These are phyloP conservation scores for Amazona vittata DNA, from an alignment of 2,113 vertebrate genomes.

Conservation along the genomic window DNA sequence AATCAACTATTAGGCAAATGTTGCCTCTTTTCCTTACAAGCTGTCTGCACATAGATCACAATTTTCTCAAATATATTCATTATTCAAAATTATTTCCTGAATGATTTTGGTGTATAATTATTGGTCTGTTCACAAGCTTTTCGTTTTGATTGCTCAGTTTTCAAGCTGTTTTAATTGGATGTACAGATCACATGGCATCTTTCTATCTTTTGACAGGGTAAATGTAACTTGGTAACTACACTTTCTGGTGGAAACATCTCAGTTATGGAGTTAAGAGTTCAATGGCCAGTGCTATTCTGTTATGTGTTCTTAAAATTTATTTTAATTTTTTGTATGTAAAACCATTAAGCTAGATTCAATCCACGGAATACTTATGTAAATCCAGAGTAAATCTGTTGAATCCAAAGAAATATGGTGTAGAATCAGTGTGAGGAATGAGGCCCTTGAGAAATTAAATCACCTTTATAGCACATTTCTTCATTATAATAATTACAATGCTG, in stretches of 20 bases:
- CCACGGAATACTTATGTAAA: neutral
- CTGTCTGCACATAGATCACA: constrained; percentile 62
- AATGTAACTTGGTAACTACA: neutral
- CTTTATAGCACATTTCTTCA: neutral
- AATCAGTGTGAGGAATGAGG: neutral
- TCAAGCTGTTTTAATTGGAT: constrained; percentile 21
- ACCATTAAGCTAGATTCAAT: neutral
- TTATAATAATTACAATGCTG: neutral
- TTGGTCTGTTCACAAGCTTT: constrained; percentile 48
- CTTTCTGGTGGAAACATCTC: neutral
- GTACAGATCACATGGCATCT: neutral
- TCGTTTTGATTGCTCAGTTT: constrained; percentile 18
- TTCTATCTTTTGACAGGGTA: neutral
- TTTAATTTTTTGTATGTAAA: neutral
- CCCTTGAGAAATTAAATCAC: neutral
- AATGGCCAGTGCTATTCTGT: neutral
- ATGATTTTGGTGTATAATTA: constrained; percentile 55
- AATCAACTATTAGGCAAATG: constrained; percentile 62
- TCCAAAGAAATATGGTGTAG: neutral
- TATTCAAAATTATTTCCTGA: constrained; percentile 67
- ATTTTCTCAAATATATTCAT: constrained; percentile 63
- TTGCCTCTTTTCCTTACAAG: constrained; percentile 40
- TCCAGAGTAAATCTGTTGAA: neutral
- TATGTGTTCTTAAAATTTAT: neutral
- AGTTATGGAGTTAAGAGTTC: neutral